These are phyloP conservation scores for Pteromalus puparum DNA, from an alignment of 1,140 invertebrate species.

Conservation along the genomic window DNA sequence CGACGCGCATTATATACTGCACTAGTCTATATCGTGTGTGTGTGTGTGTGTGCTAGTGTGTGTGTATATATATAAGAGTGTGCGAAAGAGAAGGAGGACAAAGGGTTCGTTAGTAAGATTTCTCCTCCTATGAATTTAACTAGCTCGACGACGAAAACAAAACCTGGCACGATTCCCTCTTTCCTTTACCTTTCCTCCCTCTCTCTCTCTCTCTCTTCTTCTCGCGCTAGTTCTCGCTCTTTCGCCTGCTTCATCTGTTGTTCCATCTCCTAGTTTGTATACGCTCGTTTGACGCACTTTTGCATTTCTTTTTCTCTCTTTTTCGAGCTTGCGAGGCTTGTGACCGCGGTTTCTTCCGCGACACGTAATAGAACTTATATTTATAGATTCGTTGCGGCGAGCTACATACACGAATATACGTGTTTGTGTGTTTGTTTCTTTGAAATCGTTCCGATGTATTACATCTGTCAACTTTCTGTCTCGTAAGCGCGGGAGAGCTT, in stretches of 20 bases:
- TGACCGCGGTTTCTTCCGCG: neutral
- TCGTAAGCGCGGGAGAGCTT: neutral
- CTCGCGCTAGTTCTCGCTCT: neutral
- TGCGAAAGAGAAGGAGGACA: constrained; percentile 38
- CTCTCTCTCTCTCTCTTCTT: no score
- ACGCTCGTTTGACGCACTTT: neutral
- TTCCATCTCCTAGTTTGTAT: constrained; percentile 5
- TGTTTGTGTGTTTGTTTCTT: neutral
- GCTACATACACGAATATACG: neutral
- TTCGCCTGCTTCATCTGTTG: neutral
- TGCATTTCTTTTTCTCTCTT: neutral
- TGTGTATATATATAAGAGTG: neutral
- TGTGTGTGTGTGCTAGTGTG: neutral
- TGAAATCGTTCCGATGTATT: neutral
- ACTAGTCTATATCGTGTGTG: no score
- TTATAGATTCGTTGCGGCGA: neutral
- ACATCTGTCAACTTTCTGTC: neutral
- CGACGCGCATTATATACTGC: neutral
- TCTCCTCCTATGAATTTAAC: constrained; percentile 46
- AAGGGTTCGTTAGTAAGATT: constrained; percentile 52
- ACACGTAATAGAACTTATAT: neutral
- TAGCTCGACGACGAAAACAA: constrained; percentile 51
- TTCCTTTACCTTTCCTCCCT: constrained; percentile 1
- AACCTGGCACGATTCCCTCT: constrained; percentile 55
- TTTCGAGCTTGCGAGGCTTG: neutral